phyloP scores from a whole-genome alignment of 2,797 vertebrate genomes.

The Paedocypris micromegethes region DNA sequence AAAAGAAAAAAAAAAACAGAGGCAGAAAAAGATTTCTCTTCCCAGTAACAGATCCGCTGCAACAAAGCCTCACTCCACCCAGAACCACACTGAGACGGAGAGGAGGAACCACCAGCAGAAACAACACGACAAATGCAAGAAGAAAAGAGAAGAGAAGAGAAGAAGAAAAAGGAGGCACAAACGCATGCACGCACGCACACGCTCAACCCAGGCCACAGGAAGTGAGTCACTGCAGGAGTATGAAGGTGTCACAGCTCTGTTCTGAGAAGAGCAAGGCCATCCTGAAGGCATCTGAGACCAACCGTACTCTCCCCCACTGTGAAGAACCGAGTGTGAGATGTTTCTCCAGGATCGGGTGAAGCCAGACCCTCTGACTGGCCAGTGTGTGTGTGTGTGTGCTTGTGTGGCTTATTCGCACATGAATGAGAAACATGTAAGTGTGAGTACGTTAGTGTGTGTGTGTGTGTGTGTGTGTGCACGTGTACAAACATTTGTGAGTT shows the following conservation, averaged over 20 bases:
- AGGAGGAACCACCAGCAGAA: neutral
- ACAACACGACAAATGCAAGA: neutral
- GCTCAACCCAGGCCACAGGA: slow-evolving; percentile 2
- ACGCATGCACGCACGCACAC: slow-evolving; percentile 11
- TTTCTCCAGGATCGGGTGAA: too few relatives aligned
- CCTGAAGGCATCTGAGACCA: neutral
- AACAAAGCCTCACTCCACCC: slow-evolving; percentile 15
- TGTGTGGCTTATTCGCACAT: neutral
- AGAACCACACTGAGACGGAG: slow-evolving; percentile 2
- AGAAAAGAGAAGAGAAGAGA: neutral
- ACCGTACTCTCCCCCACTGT: neutral
- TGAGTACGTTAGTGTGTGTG: neutral
- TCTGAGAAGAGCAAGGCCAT: neutral
- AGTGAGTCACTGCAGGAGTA: slow-evolving; percentile 35
- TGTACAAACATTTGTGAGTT: neutral
- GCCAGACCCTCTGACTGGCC: too few relatives aligned
- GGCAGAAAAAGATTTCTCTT: slow-evolving; percentile 23
- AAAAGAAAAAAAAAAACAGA: neutral
- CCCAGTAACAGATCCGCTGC: slow-evolving; percentile 13
- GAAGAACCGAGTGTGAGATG: too few relatives aligned
- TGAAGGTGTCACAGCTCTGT: slow-evolving; percentile 14
- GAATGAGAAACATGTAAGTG: slow-evolving; percentile 11
- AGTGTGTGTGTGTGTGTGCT: too few relatives aligned
- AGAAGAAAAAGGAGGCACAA: neutral
- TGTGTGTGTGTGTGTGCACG: neutral